Evolutionary conservation across 2,888 invertebrate genomes (phyloP), one percentile per base, ranked within the genome.

Genomic region (Drosophila diplacantha): DNA sequence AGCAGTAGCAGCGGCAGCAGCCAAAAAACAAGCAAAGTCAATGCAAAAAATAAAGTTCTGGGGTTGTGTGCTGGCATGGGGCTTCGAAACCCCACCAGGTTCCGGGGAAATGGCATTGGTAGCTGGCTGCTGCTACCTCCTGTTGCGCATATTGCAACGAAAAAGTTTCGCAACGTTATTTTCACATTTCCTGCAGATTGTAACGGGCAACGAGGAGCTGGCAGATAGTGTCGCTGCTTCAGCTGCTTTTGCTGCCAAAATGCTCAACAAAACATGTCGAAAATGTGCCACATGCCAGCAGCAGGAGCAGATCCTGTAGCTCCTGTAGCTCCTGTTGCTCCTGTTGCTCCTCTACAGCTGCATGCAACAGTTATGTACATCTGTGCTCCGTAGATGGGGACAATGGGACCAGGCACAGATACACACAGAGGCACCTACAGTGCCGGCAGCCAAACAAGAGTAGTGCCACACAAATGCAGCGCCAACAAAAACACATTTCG

Each of bases 271-370:
- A 80, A 80, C 82, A 80, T 74, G 82, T 80, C 80, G 80, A 80
- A 80, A 80, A 80, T 80, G 83, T 80, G 80, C 84, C 83, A 80
- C 83, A 83, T 80, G 83, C 81, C 83, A 81, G 75, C 71, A 75
- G 69, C 72, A 75, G 78, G 9, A 57, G 57, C 43, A 39, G 54
- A n/a, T 37, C 37, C 37, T 35, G 16, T 16, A 26, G 55, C 62
- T n/a, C n/a, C n/a, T n/a, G n/a, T n/a, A n/a, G n/a, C n/a, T n/a
- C n/a, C n/a, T n/a, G n/a, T n/a, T n/a, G n/a, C n/a, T 62, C 63
- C 64, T 49, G 66, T 65, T 66, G 57, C 50, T 51, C 53, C 46
- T 35, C 62, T 63, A 12, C 26, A 29, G 62, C 39, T 71, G 83
- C 83, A 80, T 80, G 83, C 80, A 80, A 80, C 80, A 80, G 83